These are phyloP conservation scores for Drosophila pegasa DNA, from an alignment of 2,888 invertebrate species.

Conservation along the genomic window DNA sequence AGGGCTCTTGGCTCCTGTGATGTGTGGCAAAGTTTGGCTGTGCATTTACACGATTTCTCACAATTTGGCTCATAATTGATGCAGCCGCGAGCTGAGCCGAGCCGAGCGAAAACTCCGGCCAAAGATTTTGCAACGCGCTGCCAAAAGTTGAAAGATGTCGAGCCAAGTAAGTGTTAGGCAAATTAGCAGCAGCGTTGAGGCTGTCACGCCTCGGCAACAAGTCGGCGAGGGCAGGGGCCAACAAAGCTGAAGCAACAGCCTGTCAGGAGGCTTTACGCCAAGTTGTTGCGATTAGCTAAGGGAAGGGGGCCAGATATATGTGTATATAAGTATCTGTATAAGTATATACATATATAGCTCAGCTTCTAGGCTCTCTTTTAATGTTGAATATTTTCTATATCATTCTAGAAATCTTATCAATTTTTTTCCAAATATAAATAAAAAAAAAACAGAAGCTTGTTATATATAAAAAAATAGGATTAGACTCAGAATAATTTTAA, in stretches of 20 bases:
- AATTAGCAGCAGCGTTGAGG: constrained; percentile 67
- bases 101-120: constrained; percentile 51
- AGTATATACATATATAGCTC: no score
- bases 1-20: neutral
- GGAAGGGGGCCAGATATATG: neutral
- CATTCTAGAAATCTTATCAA: no score
- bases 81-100: constrained; percentile 58
- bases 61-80: constrained; percentile 72
- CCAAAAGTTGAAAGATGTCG: constrained; percentile 68
- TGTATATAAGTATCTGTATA: no score
- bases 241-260: constrained; percentile 5
- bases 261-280: constrained; percentile 29
- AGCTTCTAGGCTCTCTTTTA: no score
- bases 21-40: constrained; percentile 63
- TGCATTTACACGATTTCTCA: constrained; percentile 66
- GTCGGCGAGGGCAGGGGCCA: neutral
- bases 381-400: no score
- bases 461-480: no score
- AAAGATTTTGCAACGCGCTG: constrained; percentile 52
- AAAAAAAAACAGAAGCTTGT: no score
- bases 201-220: constrained; percentile 62
- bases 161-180: constrained; percentile 71
- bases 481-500: no score
- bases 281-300: constrained; percentile 38
- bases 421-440: no score